These are phyloP conservation scores for Chesias legatella DNA, from an alignment of 2,888 invertebrate species.

Conservation along the genomic window DNA sequence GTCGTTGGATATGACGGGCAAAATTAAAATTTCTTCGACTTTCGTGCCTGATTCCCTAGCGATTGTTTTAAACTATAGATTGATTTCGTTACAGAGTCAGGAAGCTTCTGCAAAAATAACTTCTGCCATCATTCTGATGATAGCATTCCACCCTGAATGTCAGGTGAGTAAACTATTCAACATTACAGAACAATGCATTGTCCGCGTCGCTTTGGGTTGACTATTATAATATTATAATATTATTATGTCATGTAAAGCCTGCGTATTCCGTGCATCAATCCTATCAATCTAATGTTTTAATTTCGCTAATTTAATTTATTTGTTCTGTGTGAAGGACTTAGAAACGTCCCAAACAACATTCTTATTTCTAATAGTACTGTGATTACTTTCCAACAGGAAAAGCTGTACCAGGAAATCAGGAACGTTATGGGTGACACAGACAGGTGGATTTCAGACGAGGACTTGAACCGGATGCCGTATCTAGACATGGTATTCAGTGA, in stretches of 20 bases:
- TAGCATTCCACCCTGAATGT: constrained; percentile 62
- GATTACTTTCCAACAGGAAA: constrained; percentile 42
- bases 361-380: too few species aligned
- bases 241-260: too few species aligned
- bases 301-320: too few species aligned
- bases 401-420: constrained; percentile 53
- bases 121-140: constrained; percentile 57
- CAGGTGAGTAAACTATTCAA: constrained; percentile 42
- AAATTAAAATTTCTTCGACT: too few species aligned
- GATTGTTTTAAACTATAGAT: too few species aligned
- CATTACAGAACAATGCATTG: background rate
- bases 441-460: constrained; percentile 46
- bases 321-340: background rate
- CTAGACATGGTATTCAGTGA: constrained; percentile 67
- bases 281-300: too few species aligned
- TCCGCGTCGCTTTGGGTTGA: too few species aligned
- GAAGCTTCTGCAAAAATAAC: constrained; percentile 65
- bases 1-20: too few species aligned
- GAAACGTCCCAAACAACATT: too few species aligned
- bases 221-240: too few species aligned
- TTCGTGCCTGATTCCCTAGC: too few species aligned
- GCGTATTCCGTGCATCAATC: too few species aligned
- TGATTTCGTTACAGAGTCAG: constrained; percentile 59
- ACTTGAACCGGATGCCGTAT: constrained; percentile 60
- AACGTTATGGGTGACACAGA: constrained; percentile 47